These are phyloP conservation scores for Acanthosepion lycidas DNA, from an alignment of 2,888 invertebrate genomes.

Conservation along the genomic window DNA sequence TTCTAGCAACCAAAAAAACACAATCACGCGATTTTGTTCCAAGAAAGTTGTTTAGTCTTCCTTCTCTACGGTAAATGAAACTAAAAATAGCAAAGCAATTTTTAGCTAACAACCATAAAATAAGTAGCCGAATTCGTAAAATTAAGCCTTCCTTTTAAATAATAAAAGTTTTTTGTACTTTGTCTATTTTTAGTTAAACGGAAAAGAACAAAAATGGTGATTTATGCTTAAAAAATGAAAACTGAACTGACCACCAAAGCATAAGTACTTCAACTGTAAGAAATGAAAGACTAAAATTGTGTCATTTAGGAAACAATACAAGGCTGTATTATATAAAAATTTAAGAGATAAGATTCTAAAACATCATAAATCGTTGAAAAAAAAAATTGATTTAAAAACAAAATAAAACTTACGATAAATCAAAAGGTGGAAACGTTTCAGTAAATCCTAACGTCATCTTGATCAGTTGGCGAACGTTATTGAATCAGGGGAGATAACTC, in stretches of 20 bases:
- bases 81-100: too few relatives aligned
- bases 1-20: too few relatives aligned
- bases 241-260: neutral
- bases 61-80: too few relatives aligned
- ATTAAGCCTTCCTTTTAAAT: neutral
- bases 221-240: neutral
- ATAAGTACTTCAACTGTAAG: neutral
- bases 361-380: neutral
- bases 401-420: slow-evolving; percentile 34
- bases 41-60: too few relatives aligned
- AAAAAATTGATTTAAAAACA: neutral
- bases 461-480: too few relatives aligned
- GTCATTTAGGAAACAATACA: neutral
- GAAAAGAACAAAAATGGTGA: neutral
- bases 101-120: too few relatives aligned
- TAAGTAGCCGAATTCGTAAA: neutral
- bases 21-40: too few relatives aligned
- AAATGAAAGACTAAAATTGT: neutral
- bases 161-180: neutral
- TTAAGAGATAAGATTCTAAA: neutral
- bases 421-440: slow-evolving; percentile 38
- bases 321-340: neutral
- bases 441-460: slow-evolving; percentile 34
- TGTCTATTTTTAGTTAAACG: too few relatives aligned
- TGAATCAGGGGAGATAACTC: slow-evolving; percentile 33